A percentile compares a stretch with the other conserved stretches of the same genome.
phyloP scores from a whole-genome alignment of 2,797 vertebrate species.

The Fistularia tabacaria region DNA sequence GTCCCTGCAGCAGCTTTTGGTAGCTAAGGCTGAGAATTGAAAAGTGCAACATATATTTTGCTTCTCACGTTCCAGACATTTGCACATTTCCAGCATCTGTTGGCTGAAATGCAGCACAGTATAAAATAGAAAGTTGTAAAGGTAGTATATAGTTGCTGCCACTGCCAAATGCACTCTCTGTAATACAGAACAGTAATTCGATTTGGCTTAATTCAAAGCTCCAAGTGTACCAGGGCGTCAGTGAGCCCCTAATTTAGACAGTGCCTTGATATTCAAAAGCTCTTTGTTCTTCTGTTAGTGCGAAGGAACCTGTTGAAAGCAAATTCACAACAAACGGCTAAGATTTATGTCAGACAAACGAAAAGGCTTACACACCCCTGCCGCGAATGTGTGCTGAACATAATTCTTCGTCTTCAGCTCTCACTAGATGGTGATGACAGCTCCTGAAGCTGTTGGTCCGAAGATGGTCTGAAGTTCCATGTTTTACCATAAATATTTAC shows the following conservation, averaged over 20 bases:
- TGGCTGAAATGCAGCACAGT: conserved; percentile 20
- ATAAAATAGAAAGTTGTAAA: conserved; percentile 35
- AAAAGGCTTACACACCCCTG: too few relatives aligned
- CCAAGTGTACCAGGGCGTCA: too few relatives aligned
- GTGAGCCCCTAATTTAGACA: conserved; percentile 3
- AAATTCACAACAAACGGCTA: too few relatives aligned
- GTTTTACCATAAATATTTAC: neutral
- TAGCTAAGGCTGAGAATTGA: neutral
- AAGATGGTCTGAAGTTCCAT: too few relatives aligned
- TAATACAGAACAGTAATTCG: conserved; percentile 26
- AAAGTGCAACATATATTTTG: conserved; percentile 7
- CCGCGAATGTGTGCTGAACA: neutral
- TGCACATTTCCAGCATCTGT: conserved; percentile 8
- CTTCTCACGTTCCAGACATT: neutral
- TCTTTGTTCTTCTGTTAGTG: conserved; percentile 16
- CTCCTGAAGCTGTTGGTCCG: neutral
- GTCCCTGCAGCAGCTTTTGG: neutral
- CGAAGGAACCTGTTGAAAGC: neutral
- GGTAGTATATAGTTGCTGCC: conserved; percentile 36
- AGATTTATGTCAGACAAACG: too few relatives aligned
- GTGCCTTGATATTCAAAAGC: neutral
- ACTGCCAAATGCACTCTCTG: conserved; percentile 27
- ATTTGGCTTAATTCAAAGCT: too few relatives aligned
- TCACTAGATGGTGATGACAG: neutral
- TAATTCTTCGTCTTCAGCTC: conserved; percentile 1